Evolutionary conservation across 2,797 vertebrate genomes (phyloP).

Genomic region (Trematomus bernacchii): DNA sequence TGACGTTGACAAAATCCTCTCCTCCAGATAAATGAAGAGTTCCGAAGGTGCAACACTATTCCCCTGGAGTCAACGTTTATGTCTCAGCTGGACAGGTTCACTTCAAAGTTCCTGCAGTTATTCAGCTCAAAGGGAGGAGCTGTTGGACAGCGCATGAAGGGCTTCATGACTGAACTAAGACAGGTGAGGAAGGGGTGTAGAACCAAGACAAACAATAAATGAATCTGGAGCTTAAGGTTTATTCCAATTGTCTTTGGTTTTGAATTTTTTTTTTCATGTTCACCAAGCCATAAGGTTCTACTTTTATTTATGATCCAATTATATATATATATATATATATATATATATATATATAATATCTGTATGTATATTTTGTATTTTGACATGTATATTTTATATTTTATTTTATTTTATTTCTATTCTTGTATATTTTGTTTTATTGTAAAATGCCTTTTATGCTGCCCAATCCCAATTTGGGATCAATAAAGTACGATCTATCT

Average conservation of each 20-base stretch:
- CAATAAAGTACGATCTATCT: too few relatives aligned
- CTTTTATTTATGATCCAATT: not conserved
- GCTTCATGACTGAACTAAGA: conserved; percentile 21
- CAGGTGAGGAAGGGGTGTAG: conserved; percentile 4
- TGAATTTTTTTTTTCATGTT: too few relatives aligned
- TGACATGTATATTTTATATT: too few relatives aligned
- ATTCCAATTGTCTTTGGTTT: not conserved
- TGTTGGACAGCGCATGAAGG: conserved; percentile 41
- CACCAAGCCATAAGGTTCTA: too few relatives aligned
- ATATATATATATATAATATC: too few relatives aligned
- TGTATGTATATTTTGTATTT: too few relatives aligned
- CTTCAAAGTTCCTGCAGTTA: conserved; percentile 32
- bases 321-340: too few relatives aligned
- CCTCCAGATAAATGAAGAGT: conserved; percentile 51
- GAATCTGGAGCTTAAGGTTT: too few relatives aligned
- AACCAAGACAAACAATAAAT: not conserved
- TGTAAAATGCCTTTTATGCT: too few relatives aligned
- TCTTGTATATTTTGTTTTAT: too few relatives aligned
- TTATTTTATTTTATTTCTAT: too few relatives aligned
- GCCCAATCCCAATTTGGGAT: too few relatives aligned
- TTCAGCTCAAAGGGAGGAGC: conserved; percentile 43
- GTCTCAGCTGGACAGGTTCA: conserved; percentile 43
- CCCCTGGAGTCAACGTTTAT: conserved; percentile 37
- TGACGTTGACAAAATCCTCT: not conserved
- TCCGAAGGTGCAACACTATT: conserved; percentile 38